Percentiles rank a stretch among this genome's conserved stretches.
phyloP scores from a whole-genome alignment of 2,113 vertebrate species.

The Corythornis vintsioides region DNA sequence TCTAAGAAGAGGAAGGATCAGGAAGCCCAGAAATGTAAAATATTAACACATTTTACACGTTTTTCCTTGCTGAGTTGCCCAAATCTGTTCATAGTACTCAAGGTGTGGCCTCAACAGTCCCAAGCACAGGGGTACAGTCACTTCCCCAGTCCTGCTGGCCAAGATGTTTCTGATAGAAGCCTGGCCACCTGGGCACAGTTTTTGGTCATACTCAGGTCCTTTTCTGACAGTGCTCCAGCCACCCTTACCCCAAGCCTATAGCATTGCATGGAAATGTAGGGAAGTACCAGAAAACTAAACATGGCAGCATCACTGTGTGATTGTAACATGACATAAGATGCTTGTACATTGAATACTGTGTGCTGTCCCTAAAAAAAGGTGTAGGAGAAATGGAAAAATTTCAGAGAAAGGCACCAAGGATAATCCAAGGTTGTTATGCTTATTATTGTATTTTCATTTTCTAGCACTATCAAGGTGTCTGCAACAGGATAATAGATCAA shows the following conservation, averaged over 20 bases:
- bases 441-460: not conserved
- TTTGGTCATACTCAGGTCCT: no score
- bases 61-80: no score
- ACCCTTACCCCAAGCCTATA: no score
- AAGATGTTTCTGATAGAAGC: no score
- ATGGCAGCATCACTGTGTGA: not conserved
- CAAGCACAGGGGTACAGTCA: no score
- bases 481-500: not conserved
- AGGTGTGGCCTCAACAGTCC: no score
- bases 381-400: not conserved
- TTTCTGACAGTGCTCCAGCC: no score
- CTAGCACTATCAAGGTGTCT: not conserved
- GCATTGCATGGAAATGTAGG: not conserved
- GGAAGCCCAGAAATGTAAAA: not conserved
- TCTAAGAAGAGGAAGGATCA: not conserved
- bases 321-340: not conserved
- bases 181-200: no score
- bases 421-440: not conserved
- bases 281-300: not conserved
- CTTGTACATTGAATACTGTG: not conserved
- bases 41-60: no score
- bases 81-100: no score
- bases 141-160: no score
- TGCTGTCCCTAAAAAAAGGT: not conserved
- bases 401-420: not conserved